Evolutionary conservation across 2,888 invertebrate genomes (phyloP).

Genomic region (Dynastes maya): DNA sequence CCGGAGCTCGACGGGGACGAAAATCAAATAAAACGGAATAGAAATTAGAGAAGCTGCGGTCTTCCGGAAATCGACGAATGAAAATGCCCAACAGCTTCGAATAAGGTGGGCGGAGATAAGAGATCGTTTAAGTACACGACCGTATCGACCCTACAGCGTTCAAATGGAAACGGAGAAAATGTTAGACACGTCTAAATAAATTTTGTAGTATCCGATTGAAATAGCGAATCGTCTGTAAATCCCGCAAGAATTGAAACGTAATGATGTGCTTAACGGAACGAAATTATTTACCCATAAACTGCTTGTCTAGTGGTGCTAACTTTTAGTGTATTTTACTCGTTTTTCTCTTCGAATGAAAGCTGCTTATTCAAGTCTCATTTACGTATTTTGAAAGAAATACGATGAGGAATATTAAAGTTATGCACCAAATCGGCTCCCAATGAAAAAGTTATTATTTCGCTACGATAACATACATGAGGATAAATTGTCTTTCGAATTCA

Average conservation of each 20-base stretch:
- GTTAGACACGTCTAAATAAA: background rate
- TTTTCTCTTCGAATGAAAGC: too few species aligned
- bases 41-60: constrained; percentile 6
- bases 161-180: background rate
- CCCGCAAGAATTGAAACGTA: background rate
- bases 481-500: too few species aligned
- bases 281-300: too few species aligned
- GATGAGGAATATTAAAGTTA: too few species aligned
- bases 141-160: background rate
- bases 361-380: too few species aligned
- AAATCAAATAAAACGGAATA: constrained; percentile 41
- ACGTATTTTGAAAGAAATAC: too few species aligned
- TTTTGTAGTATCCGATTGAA: background rate
- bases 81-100: constrained; percentile 3
- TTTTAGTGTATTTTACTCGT: too few species aligned
- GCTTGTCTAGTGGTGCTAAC: too few species aligned
- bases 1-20: constrained; percentile 27
- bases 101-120: background rate
- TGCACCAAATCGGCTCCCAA: too few species aligned
- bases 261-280: background rate
- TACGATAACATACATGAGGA: too few species aligned
- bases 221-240: background rate
- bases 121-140: background rate
- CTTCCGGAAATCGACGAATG: constrained; percentile 16
- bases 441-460: too few species aligned